phyloP scores from a whole-genome alignment of 2,888 invertebrate species.

The Nephrocerus scutellatus region DNA sequence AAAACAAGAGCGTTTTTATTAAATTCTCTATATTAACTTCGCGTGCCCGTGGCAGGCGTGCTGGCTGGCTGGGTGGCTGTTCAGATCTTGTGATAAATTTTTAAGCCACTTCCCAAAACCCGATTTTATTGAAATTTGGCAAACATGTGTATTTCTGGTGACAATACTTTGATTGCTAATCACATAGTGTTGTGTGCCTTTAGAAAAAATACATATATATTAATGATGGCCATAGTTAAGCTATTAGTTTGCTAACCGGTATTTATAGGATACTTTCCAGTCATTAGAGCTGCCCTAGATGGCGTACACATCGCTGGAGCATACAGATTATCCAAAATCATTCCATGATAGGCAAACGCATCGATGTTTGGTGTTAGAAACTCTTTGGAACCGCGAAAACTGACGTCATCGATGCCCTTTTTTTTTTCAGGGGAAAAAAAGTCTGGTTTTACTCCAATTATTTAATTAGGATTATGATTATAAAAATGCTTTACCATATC shows the following conservation, averaged over 20 bases:
- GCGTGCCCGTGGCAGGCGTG: too few relatives aligned
- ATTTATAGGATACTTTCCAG: slow-evolving; percentile 82
- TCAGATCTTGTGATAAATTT: too few relatives aligned
- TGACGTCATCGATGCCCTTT: slow-evolving; percentile 88
- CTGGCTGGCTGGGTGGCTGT: too few relatives aligned
- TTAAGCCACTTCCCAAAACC: too few relatives aligned
- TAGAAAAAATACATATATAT: not conserved
- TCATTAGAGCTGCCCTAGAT: slow-evolving; percentile 71
- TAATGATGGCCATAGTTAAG: not conserved
- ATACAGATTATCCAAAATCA: slow-evolving; percentile 74
- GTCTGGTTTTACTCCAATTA: not conserved
- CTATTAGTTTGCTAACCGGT: slow-evolving; percentile 49
- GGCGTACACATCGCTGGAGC: slow-evolving; percentile 80
- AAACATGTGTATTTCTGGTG: too few relatives aligned
- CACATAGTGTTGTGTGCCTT: slow-evolving; percentile 67
- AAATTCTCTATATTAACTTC: too few relatives aligned
- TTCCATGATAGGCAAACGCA: slow-evolving; percentile 73
- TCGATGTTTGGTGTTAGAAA: slow-evolving; percentile 89
- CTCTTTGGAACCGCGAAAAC: slow-evolving; percentile 83
- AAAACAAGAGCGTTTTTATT: too few relatives aligned
- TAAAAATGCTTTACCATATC: slow-evolving; percentile 61
- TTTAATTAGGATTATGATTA: not conserved
- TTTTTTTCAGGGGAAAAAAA: slow-evolving; percentile 16
- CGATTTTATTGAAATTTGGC: too few relatives aligned
- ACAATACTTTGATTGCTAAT: too few relatives aligned